Base-by-base conservation (phyloP, 2,797 vertebrate species). In the Eospalax fontanierii region DNA sequence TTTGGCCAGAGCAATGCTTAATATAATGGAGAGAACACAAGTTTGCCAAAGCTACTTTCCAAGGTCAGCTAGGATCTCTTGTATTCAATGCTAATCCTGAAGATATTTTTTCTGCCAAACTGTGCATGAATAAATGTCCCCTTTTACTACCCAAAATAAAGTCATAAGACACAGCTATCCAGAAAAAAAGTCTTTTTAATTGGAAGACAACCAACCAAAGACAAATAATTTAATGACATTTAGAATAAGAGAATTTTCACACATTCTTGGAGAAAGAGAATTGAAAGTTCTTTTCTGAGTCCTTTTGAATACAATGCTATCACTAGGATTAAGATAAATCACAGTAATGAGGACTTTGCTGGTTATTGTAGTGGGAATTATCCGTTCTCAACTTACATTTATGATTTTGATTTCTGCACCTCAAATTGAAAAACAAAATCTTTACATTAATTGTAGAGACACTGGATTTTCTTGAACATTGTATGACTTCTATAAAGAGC, bases 31-130 rank as follows among this genome's bases (percentile, higher is more conserved):
- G 57, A 87, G 68, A 87, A 43, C 6, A 4, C 0, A 81, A 70
- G 50, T 21, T 33, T 78, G 30, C 71, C 92, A 87, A 73, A 6
- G 4, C 54, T 90, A 38, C 16, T 91, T 95, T 83, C 76, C 76
- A 91, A 90, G 30, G 40, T 9, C 61, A 28, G 83, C n/a, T 10
- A 66, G 28, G 83, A 43, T 92, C 43, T 89, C 43, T 89, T 73
- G n/a, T n/a, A 87, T 59, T 81, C 2, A 4, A 59, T 33, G 30
- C 30, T 89, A 92, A 89, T 93, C 89, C 86, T 95, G 66, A 93
- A 90, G 61, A 90, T 87, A 54, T 76, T 61, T 3, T 26, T 65
- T 74, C 80, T 96, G 74, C 90, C 95, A 97, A 93, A 65, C 78
- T 85, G 73, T 40, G 33, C 40, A 90, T 82, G n/a, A 95, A 78